Percentiles rank a stretch among this genome's conserved stretches.
Evolutionary conservation across 2,888 invertebrate genomes (phyloP).

Genomic region (Nesidiocoris tenuis): DNA sequence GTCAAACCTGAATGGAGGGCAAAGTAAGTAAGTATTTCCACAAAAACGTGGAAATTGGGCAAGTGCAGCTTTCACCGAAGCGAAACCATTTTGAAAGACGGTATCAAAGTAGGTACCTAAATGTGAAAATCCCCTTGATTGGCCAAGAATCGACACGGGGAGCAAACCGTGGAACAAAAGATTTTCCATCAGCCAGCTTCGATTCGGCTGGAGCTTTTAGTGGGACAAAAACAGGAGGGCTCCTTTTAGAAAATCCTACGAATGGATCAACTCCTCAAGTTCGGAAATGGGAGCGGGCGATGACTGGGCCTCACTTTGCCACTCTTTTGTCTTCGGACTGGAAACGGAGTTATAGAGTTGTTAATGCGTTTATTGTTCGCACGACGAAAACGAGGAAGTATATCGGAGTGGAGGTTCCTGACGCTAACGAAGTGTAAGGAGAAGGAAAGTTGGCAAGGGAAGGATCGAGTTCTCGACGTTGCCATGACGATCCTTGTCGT

Average conservation of each 20-base stretch:
- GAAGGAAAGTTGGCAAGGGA: constrained; percentile 32
- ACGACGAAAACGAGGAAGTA: background rate
- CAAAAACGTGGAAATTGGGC: background rate
- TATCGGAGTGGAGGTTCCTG: too few species aligned
- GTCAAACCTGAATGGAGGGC: too few species aligned
- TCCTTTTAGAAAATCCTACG: constrained; percentile 25
- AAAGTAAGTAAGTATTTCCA: too few species aligned
- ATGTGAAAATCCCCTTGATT: constrained; percentile 14
- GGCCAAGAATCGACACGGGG: background rate
- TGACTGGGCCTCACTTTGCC: constrained; percentile 8
- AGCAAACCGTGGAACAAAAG: constrained; percentile 27
- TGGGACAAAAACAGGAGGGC: constrained; percentile 33
- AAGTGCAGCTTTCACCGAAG: background rate
- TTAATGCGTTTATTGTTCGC: constrained; percentile 42
- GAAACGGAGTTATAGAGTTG: constrained; percentile 41
- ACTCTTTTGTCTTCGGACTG: constrained; percentile 13
- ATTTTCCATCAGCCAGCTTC: constrained; percentile 30
- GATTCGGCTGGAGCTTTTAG: constrained; percentile 33
- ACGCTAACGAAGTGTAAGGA: background rate
- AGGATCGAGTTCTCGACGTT: too few species aligned
- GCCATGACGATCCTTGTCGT: constrained; percentile 23
- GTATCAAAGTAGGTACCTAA: constrained; percentile 5
- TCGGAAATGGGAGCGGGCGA: background rate
- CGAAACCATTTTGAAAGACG: background rate
- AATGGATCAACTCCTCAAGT: constrained; percentile 35